These are phyloP conservation scores for Labrus mixtus DNA, from an alignment of 2,113 vertebrate species.

Conservation along the genomic window DNA sequence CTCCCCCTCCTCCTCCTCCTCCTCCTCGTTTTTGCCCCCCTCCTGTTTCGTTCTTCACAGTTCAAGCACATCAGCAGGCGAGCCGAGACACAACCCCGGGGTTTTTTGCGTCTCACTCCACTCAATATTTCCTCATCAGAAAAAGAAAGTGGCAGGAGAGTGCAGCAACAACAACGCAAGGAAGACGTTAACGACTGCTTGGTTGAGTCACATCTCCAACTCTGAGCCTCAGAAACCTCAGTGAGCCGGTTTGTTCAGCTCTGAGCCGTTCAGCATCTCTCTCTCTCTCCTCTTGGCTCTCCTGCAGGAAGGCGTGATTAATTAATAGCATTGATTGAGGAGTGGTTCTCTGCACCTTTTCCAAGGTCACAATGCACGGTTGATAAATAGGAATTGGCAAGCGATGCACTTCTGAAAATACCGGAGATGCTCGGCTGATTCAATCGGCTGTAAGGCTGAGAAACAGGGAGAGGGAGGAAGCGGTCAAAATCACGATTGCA, in stretches of 20 bases:
- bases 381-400: slow-evolving; percentile 46
- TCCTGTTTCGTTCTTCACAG: slow-evolving; percentile 51
- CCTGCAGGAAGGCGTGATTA: slow-evolving; percentile 51
- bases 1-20: slow-evolving; percentile 16
- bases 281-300: background rate
- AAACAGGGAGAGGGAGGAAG: background rate
- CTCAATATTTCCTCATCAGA: slow-evolving; percentile 75
- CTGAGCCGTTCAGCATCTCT: slow-evolving; percentile 13
- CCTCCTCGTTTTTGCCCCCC: slow-evolving; percentile 7
- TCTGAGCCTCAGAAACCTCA: slow-evolving; percentile 9
- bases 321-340: slow-evolving; percentile 69
- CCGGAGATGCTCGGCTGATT: slow-evolving; percentile 24
- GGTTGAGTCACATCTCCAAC: slow-evolving; percentile 42
- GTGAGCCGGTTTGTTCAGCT: slow-evolving; percentile 16
- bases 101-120: slow-evolving; percentile 65
- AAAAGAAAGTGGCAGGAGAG: slow-evolving; percentile 62
- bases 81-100: slow-evolving; percentile 59
- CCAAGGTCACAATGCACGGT: slow-evolving; percentile 46
- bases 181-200: slow-evolving; percentile 55
- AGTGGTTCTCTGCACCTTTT: slow-evolving; percentile 46
- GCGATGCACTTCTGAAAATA: slow-evolving; percentile 33
- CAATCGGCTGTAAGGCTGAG: slow-evolving; percentile 32
- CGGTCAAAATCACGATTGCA: slow-evolving; percentile 17
- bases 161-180: slow-evolving; percentile 26
- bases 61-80: slow-evolving; percentile 66